Conservation (phyloP, 2,888 invertebrate species). For the Troglohyphantes excavatus region DNA sequence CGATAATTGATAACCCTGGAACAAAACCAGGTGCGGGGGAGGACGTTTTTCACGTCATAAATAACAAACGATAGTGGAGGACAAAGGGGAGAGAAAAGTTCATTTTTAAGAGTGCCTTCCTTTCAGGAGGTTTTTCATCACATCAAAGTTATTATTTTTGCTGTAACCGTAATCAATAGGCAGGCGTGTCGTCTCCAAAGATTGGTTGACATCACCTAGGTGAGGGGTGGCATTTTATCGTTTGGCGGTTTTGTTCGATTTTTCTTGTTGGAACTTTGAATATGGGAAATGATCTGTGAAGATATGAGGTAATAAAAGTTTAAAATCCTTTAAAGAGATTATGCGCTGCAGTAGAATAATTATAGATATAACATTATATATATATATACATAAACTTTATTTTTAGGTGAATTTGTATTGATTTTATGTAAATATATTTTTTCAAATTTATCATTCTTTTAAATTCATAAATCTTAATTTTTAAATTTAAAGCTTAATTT, state of each 20-base stretch:
- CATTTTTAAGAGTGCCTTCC: constrained; percentile 36
- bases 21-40: not conserved
- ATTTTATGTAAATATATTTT: no score
- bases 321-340: no score
- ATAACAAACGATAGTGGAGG: constrained; percentile 2
- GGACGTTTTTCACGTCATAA: not conserved
- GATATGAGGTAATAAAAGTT: no score
- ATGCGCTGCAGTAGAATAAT: no score
- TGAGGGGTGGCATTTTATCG: not conserved
- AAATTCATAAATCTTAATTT: no score
- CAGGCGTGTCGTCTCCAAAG: constrained; percentile 27
- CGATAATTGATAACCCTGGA: constrained; percentile 1
- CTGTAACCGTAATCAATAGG: constrained; percentile 38
- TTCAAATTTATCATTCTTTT: no score
- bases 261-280: not conserved
- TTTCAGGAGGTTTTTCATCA: constrained; percentile 8
- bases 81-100: constrained; percentile 28
- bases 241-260: not conserved
- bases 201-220: not conserved
- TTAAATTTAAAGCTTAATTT: no score
- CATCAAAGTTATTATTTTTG: not conserved
- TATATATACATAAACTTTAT: no score
- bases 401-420: no score
- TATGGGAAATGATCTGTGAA: no score
- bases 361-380: no score